phyloP scores from a whole-genome alignment of 2,888 invertebrate genomes.

The Strigamia transsilvanica region DNA sequence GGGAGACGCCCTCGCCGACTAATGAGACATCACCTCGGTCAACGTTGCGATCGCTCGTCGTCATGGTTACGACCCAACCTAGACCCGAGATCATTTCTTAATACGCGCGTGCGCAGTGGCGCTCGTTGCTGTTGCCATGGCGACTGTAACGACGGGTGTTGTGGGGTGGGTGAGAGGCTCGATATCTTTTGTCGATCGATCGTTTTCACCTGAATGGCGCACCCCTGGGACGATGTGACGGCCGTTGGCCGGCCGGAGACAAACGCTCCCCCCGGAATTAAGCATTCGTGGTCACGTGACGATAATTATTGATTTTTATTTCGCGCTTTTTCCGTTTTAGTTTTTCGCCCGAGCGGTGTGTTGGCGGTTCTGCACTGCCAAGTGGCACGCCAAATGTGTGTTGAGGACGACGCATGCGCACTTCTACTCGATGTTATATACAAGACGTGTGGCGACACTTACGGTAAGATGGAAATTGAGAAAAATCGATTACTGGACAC shows the following conservation, averaged over 20 bases:
- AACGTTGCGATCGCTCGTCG: background rate
- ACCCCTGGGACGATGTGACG: background rate
- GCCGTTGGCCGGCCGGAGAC: background rate
- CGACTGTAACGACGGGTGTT: background rate
- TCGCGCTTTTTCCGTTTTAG: background rate
- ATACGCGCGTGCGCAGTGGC: constrained; percentile 29
- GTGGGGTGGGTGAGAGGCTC: background rate
- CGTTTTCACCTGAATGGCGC: background rate
- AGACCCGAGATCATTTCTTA: constrained; percentile 27
- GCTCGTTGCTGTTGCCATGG: background rate
- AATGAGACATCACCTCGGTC: background rate
- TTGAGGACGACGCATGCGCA: constrained; percentile 88
- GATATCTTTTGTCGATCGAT: constrained; percentile 37
- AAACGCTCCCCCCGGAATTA: background rate
- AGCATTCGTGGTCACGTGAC: background rate
- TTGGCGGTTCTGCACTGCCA: constrained; percentile 71
- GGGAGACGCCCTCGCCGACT: constrained; percentile 28
- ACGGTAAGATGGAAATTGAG: constrained; percentile 24
- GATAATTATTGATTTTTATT: constrained; percentile 15
- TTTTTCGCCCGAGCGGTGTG: constrained; percentile 15
- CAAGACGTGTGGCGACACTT: constrained; percentile 76
- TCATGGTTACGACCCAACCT: constrained; percentile 31
- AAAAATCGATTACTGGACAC: too few relatives aligned
- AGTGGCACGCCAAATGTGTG: constrained; percentile 85
- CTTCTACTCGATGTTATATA: constrained; percentile 91